Conservation (phyloP, 2,888 invertebrate species). For the Euplexia lucipara region DNA sequence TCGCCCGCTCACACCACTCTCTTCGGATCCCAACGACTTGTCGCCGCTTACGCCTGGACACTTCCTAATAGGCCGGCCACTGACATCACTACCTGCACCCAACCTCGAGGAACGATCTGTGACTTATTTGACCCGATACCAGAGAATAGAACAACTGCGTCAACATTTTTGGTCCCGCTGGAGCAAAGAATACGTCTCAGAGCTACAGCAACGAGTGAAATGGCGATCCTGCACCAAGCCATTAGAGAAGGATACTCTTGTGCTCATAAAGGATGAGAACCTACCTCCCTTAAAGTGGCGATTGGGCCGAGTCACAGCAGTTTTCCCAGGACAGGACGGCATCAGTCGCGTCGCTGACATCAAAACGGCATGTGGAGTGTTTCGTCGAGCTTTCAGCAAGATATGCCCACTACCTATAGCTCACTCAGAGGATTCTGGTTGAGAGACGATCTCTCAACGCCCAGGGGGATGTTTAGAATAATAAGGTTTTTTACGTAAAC, state of each 20-base stretch:
- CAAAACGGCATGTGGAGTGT: neutral
- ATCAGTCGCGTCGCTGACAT: constrained; percentile 5
- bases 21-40: constrained; percentile 7
- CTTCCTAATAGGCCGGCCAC: constrained; percentile 3
- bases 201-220: neutral
- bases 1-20: constrained; percentile 5
- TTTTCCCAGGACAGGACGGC: neutral
- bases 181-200: neutral
- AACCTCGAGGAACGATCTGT: neutral
- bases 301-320: no score
- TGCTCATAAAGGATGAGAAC: no score
- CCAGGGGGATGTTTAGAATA: neutral
- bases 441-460: neutral
- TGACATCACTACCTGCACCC: no score
- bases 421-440: constrained; percentile 4
- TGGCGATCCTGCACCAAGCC: neutral
- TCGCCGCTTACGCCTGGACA: neutral
- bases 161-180: constrained; percentile 3
- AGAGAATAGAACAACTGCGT: neutral
- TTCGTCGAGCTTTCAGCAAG: constrained; percentile 1
- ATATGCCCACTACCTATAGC: neutral
- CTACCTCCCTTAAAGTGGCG: no score
- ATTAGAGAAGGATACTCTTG: no score
- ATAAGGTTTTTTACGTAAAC: no score
- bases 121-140: constrained; percentile 2